These are phyloP conservation scores for Delia radicum DNA, from an alignment of 1,140 invertebrate genomes.

Conservation along the genomic window DNA sequence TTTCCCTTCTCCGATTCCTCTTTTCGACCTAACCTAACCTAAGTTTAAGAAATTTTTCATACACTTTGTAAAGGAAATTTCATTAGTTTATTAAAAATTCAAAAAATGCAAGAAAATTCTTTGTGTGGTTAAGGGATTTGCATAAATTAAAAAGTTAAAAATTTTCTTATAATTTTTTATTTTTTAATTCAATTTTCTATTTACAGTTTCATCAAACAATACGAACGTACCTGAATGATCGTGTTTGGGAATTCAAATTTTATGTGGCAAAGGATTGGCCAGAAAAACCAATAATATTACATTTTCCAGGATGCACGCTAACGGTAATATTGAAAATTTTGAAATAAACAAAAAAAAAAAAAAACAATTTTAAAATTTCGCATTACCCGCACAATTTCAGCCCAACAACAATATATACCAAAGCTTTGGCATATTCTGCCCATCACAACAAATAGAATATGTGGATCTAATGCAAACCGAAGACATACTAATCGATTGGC, in stretches of 20 bases:
- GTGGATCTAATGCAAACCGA: conserved; percentile 70
- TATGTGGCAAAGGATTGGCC: conserved; percentile 85
- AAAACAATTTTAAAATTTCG: background rate
- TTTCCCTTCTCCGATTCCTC: no score
- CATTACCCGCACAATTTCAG: conserved; percentile 53
- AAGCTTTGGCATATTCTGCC: conserved; percentile 80
- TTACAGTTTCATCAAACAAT: conserved; percentile 85
- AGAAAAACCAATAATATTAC: conserved; percentile 75
- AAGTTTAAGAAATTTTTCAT: no score
- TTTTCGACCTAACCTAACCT: no score
- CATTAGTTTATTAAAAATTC: no score
- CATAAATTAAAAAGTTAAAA: no score
- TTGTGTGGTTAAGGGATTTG: no score
- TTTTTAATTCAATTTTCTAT: conserved; percentile 37
- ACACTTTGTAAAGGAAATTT: no score
- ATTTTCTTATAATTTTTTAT: no score
- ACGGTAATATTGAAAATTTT: conserved; percentile 63
- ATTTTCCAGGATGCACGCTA: conserved; percentile 82
- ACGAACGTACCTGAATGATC: conserved; percentile 80
- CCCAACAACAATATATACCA: conserved; percentile 75
- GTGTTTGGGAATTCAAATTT: conserved; percentile 84
- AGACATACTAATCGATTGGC: conserved; percentile 75
- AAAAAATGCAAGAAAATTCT: no score
- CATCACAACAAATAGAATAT: conserved; percentile 68
- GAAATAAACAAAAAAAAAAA: background rate